Evolutionary conservation across 2,113 vertebrate genomes (phyloP).

Genomic region (Notarius lentiginosus): DNA sequence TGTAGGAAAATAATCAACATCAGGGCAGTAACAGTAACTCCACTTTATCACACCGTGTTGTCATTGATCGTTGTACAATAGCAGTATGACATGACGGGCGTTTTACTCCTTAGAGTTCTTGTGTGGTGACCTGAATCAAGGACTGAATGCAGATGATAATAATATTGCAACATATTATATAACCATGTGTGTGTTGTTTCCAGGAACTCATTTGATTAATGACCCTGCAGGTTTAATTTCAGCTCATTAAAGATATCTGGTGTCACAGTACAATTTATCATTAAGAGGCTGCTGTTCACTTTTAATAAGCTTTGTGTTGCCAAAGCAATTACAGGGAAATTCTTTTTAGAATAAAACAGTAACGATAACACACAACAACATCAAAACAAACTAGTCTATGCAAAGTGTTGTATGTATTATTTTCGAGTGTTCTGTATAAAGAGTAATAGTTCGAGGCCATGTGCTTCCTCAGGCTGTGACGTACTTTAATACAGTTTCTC

Average conservation of each 20-base stretch:
- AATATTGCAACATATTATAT: not conserved
- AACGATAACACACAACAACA: not conserved
- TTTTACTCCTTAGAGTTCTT: not conserved
- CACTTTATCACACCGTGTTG: not conserved
- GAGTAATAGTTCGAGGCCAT: not conserved
- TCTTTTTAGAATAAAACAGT: not conserved
- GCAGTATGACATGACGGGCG: not conserved
- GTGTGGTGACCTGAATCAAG: not conserved
- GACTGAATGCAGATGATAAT: not conserved
- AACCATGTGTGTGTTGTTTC: too few species aligned
- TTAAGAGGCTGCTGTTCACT: not conserved
- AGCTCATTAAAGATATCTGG: not conserved
- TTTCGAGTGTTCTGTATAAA: not conserved
- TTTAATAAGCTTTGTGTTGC: too few species aligned
- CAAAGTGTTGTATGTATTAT: not conserved
- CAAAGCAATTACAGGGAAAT: not conserved
- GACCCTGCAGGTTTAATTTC: constrained; percentile 27
- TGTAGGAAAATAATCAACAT: not conserved
- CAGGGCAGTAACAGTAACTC: not conserved
- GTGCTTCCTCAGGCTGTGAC: not conserved
- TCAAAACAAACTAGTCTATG: too few species aligned
- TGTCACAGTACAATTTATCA: constrained; percentile 6
- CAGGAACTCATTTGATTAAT: constrained; percentile 7
- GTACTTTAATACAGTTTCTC: not conserved
- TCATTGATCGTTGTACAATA: not conserved